Conservation (phyloP, 2,113 vertebrate species). For the Macheiramphus alcinus region DNA sequence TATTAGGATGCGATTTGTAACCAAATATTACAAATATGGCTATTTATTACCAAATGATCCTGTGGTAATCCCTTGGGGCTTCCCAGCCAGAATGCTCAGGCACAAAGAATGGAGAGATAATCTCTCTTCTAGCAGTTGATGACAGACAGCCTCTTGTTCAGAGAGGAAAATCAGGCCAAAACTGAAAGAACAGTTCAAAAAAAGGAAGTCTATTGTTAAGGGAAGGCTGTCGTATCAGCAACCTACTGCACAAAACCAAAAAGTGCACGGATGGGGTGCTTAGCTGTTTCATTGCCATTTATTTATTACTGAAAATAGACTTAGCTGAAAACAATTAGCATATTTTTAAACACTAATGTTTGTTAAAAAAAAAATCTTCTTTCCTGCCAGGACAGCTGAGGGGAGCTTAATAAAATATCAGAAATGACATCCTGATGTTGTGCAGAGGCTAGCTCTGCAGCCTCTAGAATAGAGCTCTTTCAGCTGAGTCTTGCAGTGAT, state of each 20-base stretch:
- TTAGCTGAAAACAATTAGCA: not conserved
- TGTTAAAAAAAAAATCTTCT: not conserved
- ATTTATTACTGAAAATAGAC: not conserved
- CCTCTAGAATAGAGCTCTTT: not conserved
- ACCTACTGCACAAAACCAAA: not conserved
- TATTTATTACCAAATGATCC: not conserved
- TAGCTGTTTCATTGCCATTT: accelerated
- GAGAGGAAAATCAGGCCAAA: not conserved
- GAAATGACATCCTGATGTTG: not conserved
- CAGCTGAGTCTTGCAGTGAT: not conserved
- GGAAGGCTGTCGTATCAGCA: not conserved
- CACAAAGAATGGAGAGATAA: accelerated
- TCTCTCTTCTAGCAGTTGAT: not conserved
- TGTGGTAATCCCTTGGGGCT: not conserved
- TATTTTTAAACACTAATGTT: not conserved
- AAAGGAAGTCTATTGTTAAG: not conserved
- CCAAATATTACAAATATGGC: conserved; percentile 12
- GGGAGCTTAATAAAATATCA: not conserved
- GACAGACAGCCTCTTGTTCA: not conserved
- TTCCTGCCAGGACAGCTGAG: not conserved
- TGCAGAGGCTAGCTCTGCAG: not conserved
- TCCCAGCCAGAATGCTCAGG: not conserved
- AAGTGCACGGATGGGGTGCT: accelerated
- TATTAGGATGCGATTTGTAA: conserved; percentile 6
- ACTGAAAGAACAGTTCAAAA: not conserved